phyloP scores from a whole-genome alignment of 2,888 invertebrate genomes.

The Miltochrista miniata region DNA sequence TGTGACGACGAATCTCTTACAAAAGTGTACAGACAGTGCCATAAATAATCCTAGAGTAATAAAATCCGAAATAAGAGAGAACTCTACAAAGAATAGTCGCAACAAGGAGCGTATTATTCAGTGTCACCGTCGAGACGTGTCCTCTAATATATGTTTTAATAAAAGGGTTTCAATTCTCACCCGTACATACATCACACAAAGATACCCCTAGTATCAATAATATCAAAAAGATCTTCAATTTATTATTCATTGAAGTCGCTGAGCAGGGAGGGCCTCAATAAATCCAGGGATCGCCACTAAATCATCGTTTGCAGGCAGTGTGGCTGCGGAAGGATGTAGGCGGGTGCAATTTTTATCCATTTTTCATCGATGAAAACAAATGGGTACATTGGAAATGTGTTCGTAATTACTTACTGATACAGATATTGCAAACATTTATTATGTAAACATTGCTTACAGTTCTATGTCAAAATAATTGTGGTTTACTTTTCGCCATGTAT shows the following conservation, averaged over 20 bases:
- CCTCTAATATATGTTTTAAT: constrained; percentile 82
- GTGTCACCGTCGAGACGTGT: constrained; percentile 77
- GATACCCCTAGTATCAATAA: constrained; percentile 77
- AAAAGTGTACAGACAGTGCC: constrained; percentile 48
- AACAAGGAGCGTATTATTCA: constrained; percentile 80
- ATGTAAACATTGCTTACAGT: not conserved
- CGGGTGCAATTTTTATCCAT: constrained; percentile 62
- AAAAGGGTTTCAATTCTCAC: constrained; percentile 81
- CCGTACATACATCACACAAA: constrained; percentile 73
- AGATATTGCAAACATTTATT: constrained; percentile 10
- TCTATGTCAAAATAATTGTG: not conserved
- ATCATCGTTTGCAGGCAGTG: constrained; percentile 67
- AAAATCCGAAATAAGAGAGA: constrained; percentile 73
- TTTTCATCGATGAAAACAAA: constrained; percentile 59
- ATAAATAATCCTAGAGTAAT: constrained; percentile 75
- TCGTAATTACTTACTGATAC: constrained; percentile 42
- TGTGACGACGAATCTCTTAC: constrained; percentile 36
- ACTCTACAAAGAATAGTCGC: constrained; percentile 69
- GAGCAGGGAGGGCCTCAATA: constrained; percentile 67
- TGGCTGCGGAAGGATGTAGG: constrained; percentile 56
- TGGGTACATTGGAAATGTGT: constrained; percentile 51
- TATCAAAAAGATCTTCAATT: constrained; percentile 78
- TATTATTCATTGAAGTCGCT: constrained; percentile 79
- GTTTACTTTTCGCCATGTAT: not conserved
- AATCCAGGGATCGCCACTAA: constrained; percentile 75